phyloP scores from a whole-genome alignment of 2,797 vertebrate genomes.

The Schizothorax lantsangensis region DNA sequence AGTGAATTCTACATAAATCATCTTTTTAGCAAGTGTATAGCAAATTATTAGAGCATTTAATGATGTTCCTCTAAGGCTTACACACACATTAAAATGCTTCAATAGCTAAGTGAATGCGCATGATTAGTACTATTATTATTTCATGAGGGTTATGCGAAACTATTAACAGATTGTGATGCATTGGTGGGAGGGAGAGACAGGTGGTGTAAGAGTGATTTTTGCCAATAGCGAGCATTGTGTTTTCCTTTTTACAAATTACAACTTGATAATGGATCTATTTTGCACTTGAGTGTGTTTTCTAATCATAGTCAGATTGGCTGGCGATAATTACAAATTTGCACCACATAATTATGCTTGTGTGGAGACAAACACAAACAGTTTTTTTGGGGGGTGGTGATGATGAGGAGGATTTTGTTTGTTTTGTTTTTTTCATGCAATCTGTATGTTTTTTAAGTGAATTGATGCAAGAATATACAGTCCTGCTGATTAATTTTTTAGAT shows the following conservation, averaged over 20 bases:
- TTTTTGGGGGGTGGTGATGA: slow-evolving; percentile 34
- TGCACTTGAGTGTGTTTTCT: slow-evolving; percentile 83
- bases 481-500: slow-evolving; percentile 36
- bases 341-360: slow-evolving; percentile 70
- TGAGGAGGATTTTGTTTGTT: slow-evolving; percentile 46
- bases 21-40: slow-evolving; percentile 8
- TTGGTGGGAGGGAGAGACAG: slow-evolving; percentile 65
- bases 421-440: slow-evolving; percentile 38
- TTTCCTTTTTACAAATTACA: slow-evolving; percentile 75
- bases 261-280: slow-evolving; percentile 83
- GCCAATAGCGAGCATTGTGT: slow-evolving; percentile 71
- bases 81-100: slow-evolving; percentile 46
- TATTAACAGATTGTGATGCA: slow-evolving; percentile 64
- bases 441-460: slow-evolving; percentile 60
- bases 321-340: slow-evolving; percentile 79
- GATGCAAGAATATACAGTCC: slow-evolving; percentile 28
- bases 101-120: slow-evolving; percentile 51
- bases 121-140: slow-evolving; percentile 68
- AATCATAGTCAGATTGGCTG: slow-evolving; percentile 78
- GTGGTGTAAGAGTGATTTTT: slow-evolving; percentile 59
- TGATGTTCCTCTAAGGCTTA: slow-evolving; percentile 24
- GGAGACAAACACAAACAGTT: slow-evolving; percentile 59
- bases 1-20: background rate
- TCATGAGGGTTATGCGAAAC: slow-evolving; percentile 72
- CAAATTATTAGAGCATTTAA: slow-evolving; percentile 37